Conservation (phyloP, 2,888 invertebrate species). For the Papilio gigon region DNA sequence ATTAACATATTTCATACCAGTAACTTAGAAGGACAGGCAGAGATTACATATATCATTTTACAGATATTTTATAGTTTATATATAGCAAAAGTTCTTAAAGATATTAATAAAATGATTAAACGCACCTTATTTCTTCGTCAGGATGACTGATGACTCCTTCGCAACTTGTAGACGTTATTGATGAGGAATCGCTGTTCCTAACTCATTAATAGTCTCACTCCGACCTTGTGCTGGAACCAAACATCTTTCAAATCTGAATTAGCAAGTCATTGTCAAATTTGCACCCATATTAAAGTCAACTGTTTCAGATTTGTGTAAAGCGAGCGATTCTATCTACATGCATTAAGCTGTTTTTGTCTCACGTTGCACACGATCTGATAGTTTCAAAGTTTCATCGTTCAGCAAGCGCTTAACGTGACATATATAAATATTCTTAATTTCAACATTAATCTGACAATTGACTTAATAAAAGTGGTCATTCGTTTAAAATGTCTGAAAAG, state of each 20-base stretch:
- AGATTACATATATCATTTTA: too few relatives aligned
- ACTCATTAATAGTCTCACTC: conserved; percentile 24
- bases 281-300: not conserved
- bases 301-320: not conserved
- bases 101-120: not conserved
- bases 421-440: too few relatives aligned
- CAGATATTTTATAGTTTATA: too few relatives aligned
- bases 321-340: not conserved
- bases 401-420: too few relatives aligned
- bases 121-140: not conserved
- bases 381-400: too few relatives aligned
- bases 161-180: conserved; percentile 12
- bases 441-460: too few relatives aligned
- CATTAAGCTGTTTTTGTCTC: too few relatives aligned
- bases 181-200: conserved; percentile 20
- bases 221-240: not conserved
- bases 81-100: not conserved
- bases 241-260: conserved; percentile 5
- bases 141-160: conserved; percentile 15
- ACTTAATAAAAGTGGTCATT: too few relatives aligned
- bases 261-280: conserved; percentile 1
- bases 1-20: too few relatives aligned
- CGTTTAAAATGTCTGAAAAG: too few relatives aligned
- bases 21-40: too few relatives aligned
- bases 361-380: too few relatives aligned